Base-by-base conservation (phyloP, 2,797 vertebrate species). In the Galaxias olidus region DNA sequence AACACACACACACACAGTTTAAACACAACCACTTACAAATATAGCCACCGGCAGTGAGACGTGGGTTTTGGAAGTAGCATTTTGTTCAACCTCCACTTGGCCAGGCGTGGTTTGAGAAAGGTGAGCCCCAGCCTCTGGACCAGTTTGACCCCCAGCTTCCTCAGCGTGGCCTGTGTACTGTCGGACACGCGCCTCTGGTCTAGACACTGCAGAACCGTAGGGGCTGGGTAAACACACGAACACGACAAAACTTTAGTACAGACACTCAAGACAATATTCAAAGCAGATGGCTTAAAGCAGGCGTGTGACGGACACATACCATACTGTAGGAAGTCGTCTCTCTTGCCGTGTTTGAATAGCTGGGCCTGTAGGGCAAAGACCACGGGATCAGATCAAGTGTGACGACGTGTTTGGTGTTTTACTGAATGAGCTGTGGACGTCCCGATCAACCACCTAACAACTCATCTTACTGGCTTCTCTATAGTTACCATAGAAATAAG, bases 321-420 rank as follows among this genome's bases (percentile, higher is more conserved):
- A 4, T 96, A 95, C 0, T 94, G 95, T 20, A 98, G 90, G 71
- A 97, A 93, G 72, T 98, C 96, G 64, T 98, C 95, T 65, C 98
- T 91, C 79, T 97, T 98, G 57, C 95, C 97, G 70, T 98, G 97
- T 77, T 98, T 99, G 81, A 98, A 99, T 79, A 99, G 91, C 68
- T 96, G 96, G 9, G 96, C 96, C 98, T 99, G 48, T 12, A 67
- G 78, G 79, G 79, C 0, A 89, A 17, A 71, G 56, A 71, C 60
- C 55, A 61, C 46, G 48, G 13, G 4, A 66, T 17, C 12, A 66
- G 53, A 51, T 74, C 10, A 49, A 58, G 13, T 8, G 20, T 1
- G 11, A 8, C 30, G 0, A n/a, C n/a, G 2, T 30, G 30, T 30
- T 10, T 17, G 15, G 17, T 18, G n/a, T 10, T 4, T 18, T 52